Evolutionary conservation across 2,888 invertebrate species (phyloP).

Genomic region (Tillus elongatus): DNA sequence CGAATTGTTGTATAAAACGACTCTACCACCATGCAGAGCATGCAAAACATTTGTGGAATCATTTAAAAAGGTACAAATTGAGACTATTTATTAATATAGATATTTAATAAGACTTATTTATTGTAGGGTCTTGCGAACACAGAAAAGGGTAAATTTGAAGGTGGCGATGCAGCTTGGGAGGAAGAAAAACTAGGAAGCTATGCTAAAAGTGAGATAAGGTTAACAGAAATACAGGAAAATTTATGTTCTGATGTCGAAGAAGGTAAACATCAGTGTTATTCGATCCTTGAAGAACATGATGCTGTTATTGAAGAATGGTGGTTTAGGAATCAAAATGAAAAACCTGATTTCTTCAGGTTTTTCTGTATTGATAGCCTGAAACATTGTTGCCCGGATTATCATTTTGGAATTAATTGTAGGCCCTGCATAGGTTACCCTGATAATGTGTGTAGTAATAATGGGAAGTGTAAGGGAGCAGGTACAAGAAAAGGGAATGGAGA

Average conservation of each 20-base stretch:
- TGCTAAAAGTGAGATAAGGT: conserved; percentile 76
- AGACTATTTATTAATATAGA: conserved; percentile 9
- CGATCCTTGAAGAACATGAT: conserved; percentile 77
- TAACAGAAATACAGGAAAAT: conserved; percentile 84
- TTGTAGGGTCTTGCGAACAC: conserved; percentile 69
- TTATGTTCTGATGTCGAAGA: conserved; percentile 68
- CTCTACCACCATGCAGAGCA: conserved; percentile 70
- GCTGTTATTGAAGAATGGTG: conserved; percentile 82
- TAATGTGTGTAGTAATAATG: conserved; percentile 72
- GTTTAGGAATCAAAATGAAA: conserved; percentile 50
- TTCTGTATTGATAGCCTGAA: conserved; percentile 70
- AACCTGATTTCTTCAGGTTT: conserved; percentile 55
- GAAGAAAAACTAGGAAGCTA: conserved; percentile 77
- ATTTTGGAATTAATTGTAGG: conserved; percentile 72
- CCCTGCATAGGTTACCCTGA: conserved; percentile 69
- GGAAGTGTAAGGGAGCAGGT: conserved; percentile 71
- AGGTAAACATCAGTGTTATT: conserved; percentile 71
- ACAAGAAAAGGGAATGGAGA: conserved; percentile 88
- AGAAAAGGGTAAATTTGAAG: conserved; percentile 80
- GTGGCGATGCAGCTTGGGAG: conserved; percentile 91
- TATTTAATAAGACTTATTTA: conserved; percentile 10
- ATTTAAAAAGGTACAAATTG: conserved; percentile 49
- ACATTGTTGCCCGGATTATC: conserved; percentile 77
- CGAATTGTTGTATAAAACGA: too few species aligned
- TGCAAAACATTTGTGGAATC: conserved; percentile 67